phyloP scores from a whole-genome alignment of 2,888 invertebrate genomes.

The Drosophila quasianomalipes region DNA sequence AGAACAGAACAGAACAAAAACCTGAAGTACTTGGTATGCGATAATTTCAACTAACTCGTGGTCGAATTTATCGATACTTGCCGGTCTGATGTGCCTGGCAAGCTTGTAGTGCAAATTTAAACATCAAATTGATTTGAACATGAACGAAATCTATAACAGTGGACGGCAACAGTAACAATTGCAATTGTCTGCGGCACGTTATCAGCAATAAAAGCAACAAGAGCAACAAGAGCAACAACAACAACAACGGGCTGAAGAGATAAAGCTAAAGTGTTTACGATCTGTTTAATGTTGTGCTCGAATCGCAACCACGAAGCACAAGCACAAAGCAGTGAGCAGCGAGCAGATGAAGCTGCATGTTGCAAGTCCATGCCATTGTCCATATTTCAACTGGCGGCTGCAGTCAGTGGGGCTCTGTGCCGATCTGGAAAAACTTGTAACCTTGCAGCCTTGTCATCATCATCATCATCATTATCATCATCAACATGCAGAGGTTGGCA shows the following conservation, averaged over 20 bases:
- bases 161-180: slow-evolving; percentile 50
- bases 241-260: slow-evolving; percentile 39
- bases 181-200: slow-evolving; percentile 70
- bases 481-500: slow-evolving; percentile 44
- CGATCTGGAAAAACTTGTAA: slow-evolving; percentile 79
- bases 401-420: slow-evolving; percentile 58
- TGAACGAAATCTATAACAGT: slow-evolving; percentile 59
- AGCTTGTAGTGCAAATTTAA: slow-evolving; percentile 62
- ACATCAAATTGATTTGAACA: slow-evolving; percentile 66
- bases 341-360: slow-evolving; percentile 14
- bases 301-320: slow-evolving; percentile 22
- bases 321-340: background rate
- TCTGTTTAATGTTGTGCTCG: slow-evolving; percentile 71
- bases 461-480: slow-evolving; percentile 16
- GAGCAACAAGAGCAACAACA: slow-evolving; percentile 21
- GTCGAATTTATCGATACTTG: slow-evolving; percentile 6
- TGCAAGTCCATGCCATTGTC: slow-evolving; percentile 38
- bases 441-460: slow-evolving; percentile 77
- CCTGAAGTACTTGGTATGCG: slow-evolving; percentile 11
- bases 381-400: slow-evolving; percentile 39
- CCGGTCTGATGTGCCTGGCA: slow-evolving; percentile 23
- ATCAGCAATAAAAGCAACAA: slow-evolving; percentile 47
- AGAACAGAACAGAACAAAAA: background rate
- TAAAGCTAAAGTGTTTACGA: slow-evolving; percentile 77
- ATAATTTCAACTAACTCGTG: slow-evolving; percentile 21